Evolutionary conservation across 2,888 invertebrate species (phyloP).

Genomic region (Pediacus dermestoides): DNA sequence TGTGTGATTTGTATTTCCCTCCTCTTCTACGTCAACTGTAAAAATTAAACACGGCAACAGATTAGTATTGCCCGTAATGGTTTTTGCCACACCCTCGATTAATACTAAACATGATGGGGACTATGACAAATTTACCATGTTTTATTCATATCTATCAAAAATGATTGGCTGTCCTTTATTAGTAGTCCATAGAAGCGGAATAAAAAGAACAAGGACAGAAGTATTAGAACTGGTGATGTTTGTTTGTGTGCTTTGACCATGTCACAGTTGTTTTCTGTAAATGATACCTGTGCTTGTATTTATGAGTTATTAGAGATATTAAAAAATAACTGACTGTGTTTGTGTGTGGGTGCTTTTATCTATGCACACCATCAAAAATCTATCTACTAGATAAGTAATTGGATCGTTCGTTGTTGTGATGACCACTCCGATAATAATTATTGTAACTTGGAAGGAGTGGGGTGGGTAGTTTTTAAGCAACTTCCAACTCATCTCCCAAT

Average conservation of each 20-base stretch:
- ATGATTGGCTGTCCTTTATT: conserved; percentile 10
- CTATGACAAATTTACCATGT: conserved; percentile 34
- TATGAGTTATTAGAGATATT: conserved; percentile 35
- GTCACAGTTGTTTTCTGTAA: conserved; percentile 14
- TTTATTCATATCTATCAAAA: conserved; percentile 28
- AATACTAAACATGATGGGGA: conserved; percentile 33
- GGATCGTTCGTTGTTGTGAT: no score
- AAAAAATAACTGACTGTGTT: conserved; percentile 29
- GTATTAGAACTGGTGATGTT: no score
- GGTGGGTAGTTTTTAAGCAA: no score
- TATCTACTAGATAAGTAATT: no score
- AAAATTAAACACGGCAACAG: conserved; percentile 34
- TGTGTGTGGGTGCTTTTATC: conserved; percentile 18
- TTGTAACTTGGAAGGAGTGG: no score
- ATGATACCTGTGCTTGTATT: conserved; percentile 28
- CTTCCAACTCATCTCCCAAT: no score
- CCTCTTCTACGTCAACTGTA: conserved; percentile 18
- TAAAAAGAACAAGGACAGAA: conserved; percentile 1
- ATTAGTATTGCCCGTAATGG: conserved; percentile 34
- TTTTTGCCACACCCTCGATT: conserved; percentile 33
- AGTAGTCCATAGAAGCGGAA: conserved; percentile 6
- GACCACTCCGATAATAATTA: no score
- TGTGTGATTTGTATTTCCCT: no score
- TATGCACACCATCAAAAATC: background rate
- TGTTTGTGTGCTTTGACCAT: no score